A percentile compares a stretch with the other conserved stretches of the same genome.
Evolutionary conservation across 2,797 vertebrate species (phyloP).

Genomic region (Sphenopsis melanotis): DNA sequence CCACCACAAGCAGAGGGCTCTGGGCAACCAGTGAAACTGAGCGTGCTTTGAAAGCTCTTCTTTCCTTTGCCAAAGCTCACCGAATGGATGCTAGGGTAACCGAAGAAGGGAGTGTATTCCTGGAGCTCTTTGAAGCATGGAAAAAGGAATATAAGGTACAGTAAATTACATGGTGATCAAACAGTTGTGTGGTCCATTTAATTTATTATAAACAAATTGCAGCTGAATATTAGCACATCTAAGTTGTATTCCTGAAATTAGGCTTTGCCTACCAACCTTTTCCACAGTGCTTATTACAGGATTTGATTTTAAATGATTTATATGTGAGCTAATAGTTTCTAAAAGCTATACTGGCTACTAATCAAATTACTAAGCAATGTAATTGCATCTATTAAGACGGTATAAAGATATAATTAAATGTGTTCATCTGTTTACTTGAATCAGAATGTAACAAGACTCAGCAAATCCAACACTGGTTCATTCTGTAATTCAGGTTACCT

Average conservation of each 20-base stretch:
- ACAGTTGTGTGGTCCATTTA: background rate
- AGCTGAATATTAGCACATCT: background rate
- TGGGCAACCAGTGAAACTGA: conserved; percentile 95
- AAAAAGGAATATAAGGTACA: conserved; percentile 98
- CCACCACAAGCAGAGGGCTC: conserved; percentile 92
- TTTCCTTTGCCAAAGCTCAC: conserved; percentile 90
- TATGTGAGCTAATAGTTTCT: background rate
- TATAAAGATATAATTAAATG: background rate
- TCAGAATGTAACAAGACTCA: background rate
- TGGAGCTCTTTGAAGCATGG: conserved; percentile 97
- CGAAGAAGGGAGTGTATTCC: conserved; percentile 90
- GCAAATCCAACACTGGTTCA: background rate
- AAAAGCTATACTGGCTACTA: background rate
- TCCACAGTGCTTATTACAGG: background rate
- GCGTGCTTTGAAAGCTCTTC: conserved; percentile 87
- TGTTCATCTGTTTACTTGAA: background rate
- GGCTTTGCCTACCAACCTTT: background rate
- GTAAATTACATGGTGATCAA: background rate
- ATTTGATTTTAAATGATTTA: background rate
- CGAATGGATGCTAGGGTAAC: conserved; percentile 83
- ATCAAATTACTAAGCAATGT: background rate
- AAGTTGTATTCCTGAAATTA: background rate
- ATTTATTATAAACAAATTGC: background rate
- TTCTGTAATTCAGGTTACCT: background rate
- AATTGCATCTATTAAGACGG: background rate